These are phyloP conservation scores for Gymnodraco acuticeps DNA, from an alignment of 2,797 vertebrate species.

Conservation along the genomic window DNA sequence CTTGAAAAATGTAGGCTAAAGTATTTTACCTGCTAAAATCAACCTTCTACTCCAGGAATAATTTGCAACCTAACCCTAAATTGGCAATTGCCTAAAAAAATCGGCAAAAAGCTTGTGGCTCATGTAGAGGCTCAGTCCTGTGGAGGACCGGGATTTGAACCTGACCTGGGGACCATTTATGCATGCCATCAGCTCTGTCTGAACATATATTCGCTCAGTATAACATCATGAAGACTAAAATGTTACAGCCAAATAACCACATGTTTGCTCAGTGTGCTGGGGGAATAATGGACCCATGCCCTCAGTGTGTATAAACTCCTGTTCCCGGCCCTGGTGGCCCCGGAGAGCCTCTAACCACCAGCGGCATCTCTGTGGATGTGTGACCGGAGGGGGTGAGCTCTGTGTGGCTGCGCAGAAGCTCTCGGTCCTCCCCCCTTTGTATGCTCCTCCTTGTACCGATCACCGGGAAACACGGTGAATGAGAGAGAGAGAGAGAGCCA, in stretches of 20 bases:
- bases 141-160: too few species aligned
- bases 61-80: too few species aligned
- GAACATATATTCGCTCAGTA: not conserved
- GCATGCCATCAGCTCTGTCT: too few species aligned
- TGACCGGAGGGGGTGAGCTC: conserved; percentile 13
- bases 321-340: not conserved
- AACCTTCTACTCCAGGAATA: too few species aligned
- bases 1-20: too few species aligned
- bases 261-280: not conserved
- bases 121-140: too few species aligned
- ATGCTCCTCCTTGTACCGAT: conserved; percentile 23
- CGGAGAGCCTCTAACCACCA: not conserved
- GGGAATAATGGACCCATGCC: not conserved
- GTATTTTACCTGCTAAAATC: too few species aligned
- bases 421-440: not conserved
- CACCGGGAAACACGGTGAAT: conserved; percentile 35
- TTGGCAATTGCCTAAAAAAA: too few species aligned
- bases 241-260: not conserved
- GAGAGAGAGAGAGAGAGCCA: conserved; percentile 24
- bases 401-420: conserved; percentile 1
- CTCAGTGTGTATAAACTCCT: not conserved
- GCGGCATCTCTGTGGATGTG: not conserved
- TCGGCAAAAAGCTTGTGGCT: too few species aligned
- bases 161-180: too few species aligned
- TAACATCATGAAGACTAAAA: not conserved